Conservation (phyloP, 64 coral and sea anemone genomes). For the Platygyra sinensis region DNA sequence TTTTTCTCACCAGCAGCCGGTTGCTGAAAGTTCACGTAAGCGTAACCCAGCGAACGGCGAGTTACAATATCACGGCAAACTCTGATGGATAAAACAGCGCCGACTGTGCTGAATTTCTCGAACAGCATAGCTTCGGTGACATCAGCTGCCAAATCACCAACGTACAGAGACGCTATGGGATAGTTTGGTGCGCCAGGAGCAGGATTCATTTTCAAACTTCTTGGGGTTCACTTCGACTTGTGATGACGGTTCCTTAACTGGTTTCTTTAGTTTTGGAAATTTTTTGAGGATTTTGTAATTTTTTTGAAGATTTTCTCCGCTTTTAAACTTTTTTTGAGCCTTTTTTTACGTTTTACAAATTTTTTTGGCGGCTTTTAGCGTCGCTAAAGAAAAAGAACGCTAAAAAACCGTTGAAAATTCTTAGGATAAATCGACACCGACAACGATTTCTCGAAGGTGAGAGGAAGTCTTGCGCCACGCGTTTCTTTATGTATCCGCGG, state of each 20-base stretch:
- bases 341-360: constrained; percentile 84
- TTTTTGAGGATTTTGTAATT: constrained; percentile 72
- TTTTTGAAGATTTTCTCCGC: constrained; percentile 69
- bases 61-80: constrained; percentile 99
- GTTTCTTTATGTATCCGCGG: constrained; percentile 38
- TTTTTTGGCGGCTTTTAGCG: constrained; percentile 98
- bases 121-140: constrained; percentile 99
- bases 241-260: constrained; percentile 32
- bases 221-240: constrained; percentile 39
- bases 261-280: constrained; percentile 1
- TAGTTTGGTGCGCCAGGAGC: constrained; percentile 74
- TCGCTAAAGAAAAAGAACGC: constrained; percentile 59
- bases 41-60: constrained; percentile 95
- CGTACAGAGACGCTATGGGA: constrained; percentile 90
- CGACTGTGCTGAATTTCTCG: constrained; percentile 96
- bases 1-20: constrained; percentile 80
- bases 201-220: constrained; percentile 84
- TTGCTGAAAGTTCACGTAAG: constrained; percentile 99
- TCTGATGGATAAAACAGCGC: constrained; percentile 93
- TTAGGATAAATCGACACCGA: constrained; percentile 53
- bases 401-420: constrained; percentile 79
- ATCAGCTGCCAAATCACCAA: constrained; percentile 99
- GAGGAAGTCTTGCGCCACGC: constrained; percentile 77
- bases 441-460: constrained; percentile 72
- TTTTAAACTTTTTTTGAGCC: constrained; percentile 83